Evolutionary conservation across 2,797 vertebrate genomes (phyloP).

Genomic region (Clarias pachynema): DNA sequence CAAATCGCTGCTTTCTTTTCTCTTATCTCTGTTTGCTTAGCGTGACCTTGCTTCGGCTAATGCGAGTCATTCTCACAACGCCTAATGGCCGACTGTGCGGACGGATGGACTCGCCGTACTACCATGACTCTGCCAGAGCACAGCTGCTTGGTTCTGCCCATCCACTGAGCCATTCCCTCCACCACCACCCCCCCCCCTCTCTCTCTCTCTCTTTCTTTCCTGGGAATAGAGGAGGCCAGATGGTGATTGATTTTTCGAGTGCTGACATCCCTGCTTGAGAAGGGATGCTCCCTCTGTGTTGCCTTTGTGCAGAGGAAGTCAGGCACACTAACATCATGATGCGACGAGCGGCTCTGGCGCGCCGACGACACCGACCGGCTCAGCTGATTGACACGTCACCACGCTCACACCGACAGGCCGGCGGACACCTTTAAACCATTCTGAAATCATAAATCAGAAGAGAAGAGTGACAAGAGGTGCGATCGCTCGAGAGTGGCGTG

Average conservation of each 20-base stretch:
- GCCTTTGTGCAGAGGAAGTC: conserved; percentile 97
- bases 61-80: conserved; percentile 71
- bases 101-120: conserved; percentile 37
- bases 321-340: conserved; percentile 96
- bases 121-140: conserved; percentile 51
- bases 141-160: conserved; percentile 47
- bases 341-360: conserved; percentile 91
- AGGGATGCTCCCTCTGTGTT: conserved; percentile 78
- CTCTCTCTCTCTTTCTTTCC: conserved; percentile 72
- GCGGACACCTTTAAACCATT: conserved; percentile 39
- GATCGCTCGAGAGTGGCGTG: background rate
- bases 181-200: conserved; percentile 69
- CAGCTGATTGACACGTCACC: conserved; percentile 91
- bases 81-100: conserved; percentile 61
- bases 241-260: conserved; percentile 99
- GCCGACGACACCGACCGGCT: conserved; percentile 76
- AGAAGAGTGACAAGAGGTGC: conserved; percentile 16
- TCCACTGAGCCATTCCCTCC: conserved; percentile 77
- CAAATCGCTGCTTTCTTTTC: conserved; percentile 79
- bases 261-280: conserved; percentile 98
- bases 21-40: conserved; percentile 88
- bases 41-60: conserved; percentile 82
- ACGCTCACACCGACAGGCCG: conserved; percentile 57
- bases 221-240: conserved; percentile 92
- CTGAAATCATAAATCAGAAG: conserved; percentile 33